Base-by-base conservation (phyloP, 64 coral and sea anemone species). In the Astreopora myriophthalma region DNA sequence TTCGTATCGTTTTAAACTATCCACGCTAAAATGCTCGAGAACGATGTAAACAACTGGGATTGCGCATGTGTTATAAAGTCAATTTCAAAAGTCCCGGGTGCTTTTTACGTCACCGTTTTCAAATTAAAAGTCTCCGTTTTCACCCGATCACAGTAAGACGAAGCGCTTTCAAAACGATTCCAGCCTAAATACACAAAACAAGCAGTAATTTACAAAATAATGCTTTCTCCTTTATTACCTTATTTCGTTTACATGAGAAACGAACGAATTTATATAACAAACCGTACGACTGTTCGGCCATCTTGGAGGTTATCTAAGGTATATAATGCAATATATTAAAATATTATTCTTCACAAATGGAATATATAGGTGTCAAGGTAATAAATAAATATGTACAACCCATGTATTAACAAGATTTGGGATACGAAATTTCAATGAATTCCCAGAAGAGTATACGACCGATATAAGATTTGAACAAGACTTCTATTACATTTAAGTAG, bases 261-360 rank as follows among this genome's bases (percentile, higher is more conserved):
- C 79, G 79, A 83, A 83, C 23, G 55, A 64, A 64, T 83, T 83
- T 83, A 83, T 63, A 65, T 83, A 83, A 29, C 57, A 83, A 83
- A 65, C 57, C 33, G 35, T 26, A 64, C 26, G 79, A 83, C 76
- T 48, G 11, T 60, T 57, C 9, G 19, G 76, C 34, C 76, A 33
- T 83, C 58, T 65, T 63, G 10, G 57, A 64, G 79, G 3, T 63
- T 64, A 23, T 83, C 55, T 57, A 25, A 32, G 38, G 31, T 35
- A 64, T 37, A 64, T 64, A 83, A 83, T 83, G 79, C 22, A 30
- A 83, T 83, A 83, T 83, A 83, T 83, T 83, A 83, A 83, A 83
- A 83, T 83, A 83, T 57, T 83, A 83, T 83, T 83, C 55, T 83
- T 83, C 52, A 83, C 52, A 83, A 83, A 65, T 83, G 79, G 79